These are phyloP conservation scores for Gibbula magus DNA, from an alignment of 2,888 invertebrate genomes.

Conservation along the genomic window DNA sequence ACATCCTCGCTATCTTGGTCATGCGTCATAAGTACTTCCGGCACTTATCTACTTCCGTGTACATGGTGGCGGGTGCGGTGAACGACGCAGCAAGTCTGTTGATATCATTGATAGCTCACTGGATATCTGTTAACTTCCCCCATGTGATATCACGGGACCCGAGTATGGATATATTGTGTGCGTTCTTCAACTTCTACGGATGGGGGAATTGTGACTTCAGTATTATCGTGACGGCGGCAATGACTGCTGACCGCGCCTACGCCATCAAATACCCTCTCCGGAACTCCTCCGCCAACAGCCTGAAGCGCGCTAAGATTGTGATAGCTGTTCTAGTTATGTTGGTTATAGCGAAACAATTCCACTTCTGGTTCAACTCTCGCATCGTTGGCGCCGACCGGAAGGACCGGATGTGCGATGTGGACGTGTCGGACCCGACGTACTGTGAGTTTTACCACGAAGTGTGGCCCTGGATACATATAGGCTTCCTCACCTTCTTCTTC, in stretches of 20 bases:
- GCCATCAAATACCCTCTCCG: slow-evolving; percentile 58
- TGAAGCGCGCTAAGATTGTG: slow-evolving; percentile 44
- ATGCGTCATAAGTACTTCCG: slow-evolving; percentile 62
- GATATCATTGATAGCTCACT: slow-evolving; percentile 56
- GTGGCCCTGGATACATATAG: slow-evolving; percentile 57
- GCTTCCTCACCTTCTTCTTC: slow-evolving; percentile 47
- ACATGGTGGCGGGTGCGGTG: slow-evolving; percentile 54
- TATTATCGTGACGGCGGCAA: slow-evolving; percentile 56
- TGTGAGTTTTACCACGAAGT: slow-evolving; percentile 47
- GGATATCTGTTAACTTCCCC: slow-evolving; percentile 61
- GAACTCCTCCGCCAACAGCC: slow-evolving; percentile 44
- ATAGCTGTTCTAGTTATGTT: slow-evolving; percentile 1
- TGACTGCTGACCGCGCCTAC: slow-evolving; percentile 61
- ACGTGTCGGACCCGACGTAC: slow-evolving; percentile 23
- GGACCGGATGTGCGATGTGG: slow-evolving; percentile 36
- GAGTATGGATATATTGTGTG: slow-evolving; percentile 55
- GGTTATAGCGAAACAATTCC: slow-evolving; percentile 35
- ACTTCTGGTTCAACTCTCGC: slow-evolving; percentile 36
- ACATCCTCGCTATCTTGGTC: slow-evolving; percentile 52
- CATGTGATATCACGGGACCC: slow-evolving; percentile 42
- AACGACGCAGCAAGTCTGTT: slow-evolving; percentile 53
- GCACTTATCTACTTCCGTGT: slow-evolving; percentile 58
- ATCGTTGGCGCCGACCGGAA: slow-evolving; percentile 28
- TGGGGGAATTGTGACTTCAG: slow-evolving; percentile 59
- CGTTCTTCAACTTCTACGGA: slow-evolving; percentile 64